phyloP scores from a whole-genome alignment of 2,888 invertebrate genomes.

The Stegophylla sp. region DNA sequence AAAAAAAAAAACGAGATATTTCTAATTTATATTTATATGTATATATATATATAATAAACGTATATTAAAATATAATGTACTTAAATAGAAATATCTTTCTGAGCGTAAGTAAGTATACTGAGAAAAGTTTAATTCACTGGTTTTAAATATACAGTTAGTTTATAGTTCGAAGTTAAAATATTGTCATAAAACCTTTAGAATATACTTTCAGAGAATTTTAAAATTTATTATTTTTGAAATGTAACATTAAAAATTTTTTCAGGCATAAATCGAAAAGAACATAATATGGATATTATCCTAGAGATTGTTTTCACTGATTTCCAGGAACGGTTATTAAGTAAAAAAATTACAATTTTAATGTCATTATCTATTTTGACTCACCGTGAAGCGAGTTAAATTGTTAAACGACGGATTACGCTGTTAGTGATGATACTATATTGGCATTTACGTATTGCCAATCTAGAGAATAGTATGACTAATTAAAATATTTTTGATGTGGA shows the following conservation, averaged over 20 bases:
- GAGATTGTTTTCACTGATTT: not conserved
- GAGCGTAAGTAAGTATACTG: not conserved
- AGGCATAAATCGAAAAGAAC: not conserved
- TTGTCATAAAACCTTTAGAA: not conserved
- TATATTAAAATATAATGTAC: too few species aligned
- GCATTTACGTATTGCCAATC: too few species aligned
- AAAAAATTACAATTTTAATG: not conserved
- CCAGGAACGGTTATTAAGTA: not conserved
- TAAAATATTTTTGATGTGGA: too few species aligned
- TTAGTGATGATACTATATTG: too few species aligned
- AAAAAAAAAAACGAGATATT: too few species aligned
- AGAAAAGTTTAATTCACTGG: not conserved
- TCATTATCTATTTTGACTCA: too few species aligned
- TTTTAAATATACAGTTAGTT: conserved; percentile 10
- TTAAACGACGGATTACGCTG: too few species aligned
- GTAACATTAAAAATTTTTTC: not conserved
- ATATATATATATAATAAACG: too few species aligned
- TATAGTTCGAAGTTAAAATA: not conserved
- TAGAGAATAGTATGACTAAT: too few species aligned
- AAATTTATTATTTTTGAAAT: not conserved
- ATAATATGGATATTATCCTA: too few species aligned
- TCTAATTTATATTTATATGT: too few species aligned
- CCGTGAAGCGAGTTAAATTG: too few species aligned
- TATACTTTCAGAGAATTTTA: not conserved
- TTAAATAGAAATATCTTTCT: not conserved